Percentiles rank a stretch among this genome's conserved stretches.
phyloP scores from a whole-genome alignment of 2,888 invertebrate species.

The Pasiphila rectangulata region DNA sequence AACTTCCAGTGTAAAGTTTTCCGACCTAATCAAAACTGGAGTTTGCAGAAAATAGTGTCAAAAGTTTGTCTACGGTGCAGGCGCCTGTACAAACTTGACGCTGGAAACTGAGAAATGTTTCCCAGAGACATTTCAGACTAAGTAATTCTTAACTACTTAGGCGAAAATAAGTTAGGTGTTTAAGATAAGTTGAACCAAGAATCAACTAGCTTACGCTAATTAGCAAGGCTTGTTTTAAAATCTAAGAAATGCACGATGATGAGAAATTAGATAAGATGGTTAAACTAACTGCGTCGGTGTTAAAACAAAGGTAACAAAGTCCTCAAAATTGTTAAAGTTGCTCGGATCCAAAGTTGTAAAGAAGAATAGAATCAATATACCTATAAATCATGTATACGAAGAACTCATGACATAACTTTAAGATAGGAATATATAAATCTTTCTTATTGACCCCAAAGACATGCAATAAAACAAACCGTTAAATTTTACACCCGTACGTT shows the following conservation, averaged over 20 bases:
- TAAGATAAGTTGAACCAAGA: conserved; percentile 9
- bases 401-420: conserved; percentile 12
- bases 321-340: neutral
- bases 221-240: conserved; percentile 7
- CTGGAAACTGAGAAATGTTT: conserved; percentile 41
- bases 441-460: conserved; percentile 22
- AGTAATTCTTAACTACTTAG: conserved; percentile 16
- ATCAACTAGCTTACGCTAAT: conserved; percentile 3
- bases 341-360: no score
- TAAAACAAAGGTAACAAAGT: neutral
- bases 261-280: neutral
- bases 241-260: neutral
- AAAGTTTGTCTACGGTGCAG: conserved; percentile 53
- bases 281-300: neutral
- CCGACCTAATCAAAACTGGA: conserved; percentile 65
- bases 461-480: conserved; percentile 22
- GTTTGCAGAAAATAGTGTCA: conserved; percentile 64
- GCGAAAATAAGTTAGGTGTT: conserved; percentile 24
- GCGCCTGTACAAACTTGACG: conserved; percentile 44
- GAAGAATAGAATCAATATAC: neutral
- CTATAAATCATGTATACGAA: conserved; percentile 7
- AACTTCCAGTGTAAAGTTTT: conserved; percentile 48
- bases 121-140: conserved; percentile 37
- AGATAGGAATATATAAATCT: conserved; percentile 19
- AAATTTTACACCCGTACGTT: conserved; percentile 21